Base-by-base conservation (phyloP, 2,888 invertebrate genomes). In the Andrena haemorrhoa region DNA sequence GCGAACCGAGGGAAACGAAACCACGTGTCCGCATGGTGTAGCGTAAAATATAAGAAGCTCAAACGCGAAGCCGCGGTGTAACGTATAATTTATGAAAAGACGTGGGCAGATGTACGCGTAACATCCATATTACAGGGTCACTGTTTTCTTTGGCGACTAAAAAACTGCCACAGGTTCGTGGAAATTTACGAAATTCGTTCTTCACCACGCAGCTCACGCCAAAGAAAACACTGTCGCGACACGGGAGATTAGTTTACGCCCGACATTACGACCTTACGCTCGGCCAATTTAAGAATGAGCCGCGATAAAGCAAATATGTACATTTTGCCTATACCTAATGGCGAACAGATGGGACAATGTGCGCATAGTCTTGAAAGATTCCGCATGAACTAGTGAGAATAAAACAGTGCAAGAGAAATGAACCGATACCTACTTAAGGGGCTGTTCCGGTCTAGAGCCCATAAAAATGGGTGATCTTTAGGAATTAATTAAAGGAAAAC, bases 101-200 rank as follows among this genome's bases (percentile, higher is more conserved):
- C 56, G 72, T 73, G 47, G 53, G 61, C 26, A 47, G 51, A 65
- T 66, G n/a, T 41, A 56, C 51, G 49, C 20, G 23, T 35, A 61
- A 61, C 70, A 74, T 60, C n/a, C 58, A n/a, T 65, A 51, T 64
- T 53, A 58, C 53, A 49, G n/a, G 23, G 66, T 51, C 47, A 5
- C 31, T 86, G 78, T 82, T 86, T 86, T 84, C 79, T 58, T 84
- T 80, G 70, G 68, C 47, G 41, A 51, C 60, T 75, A 68, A 79
- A 77, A 85, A 79, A 79, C 35, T 60, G 47, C 63, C 51, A n/a
- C 65, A 29, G 10, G 41, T 89, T 88, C 83, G 81, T 77, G 77
- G 75, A 86, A 87, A 90, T 90, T 84, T 86, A 85, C 82, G 83
- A 88, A 89, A 86, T 88, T 90, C 83, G 71, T 60, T 78, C 58